Evolutionary conservation across 2,113 vertebrate species (phyloP).

Genomic region (human (Homo sapiens)): DNA sequence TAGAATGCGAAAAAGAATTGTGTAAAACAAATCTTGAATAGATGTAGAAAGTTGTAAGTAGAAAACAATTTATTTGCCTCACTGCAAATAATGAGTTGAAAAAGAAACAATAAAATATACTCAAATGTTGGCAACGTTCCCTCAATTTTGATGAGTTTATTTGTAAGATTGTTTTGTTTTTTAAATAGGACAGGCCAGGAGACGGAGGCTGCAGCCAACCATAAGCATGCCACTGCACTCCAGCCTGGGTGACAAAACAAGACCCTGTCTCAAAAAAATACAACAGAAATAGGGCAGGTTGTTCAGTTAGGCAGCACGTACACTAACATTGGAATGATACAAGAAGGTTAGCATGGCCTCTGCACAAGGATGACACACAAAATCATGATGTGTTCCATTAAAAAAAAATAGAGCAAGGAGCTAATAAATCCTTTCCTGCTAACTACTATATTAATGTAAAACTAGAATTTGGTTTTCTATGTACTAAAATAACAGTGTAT

Average conservation of each 20-base stretch:
- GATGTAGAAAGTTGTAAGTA: not conserved
- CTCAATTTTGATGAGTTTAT: not conserved
- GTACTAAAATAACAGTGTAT: slow-evolving; percentile 29
- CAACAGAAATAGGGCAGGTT: too few species aligned
- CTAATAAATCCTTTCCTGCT: not conserved
- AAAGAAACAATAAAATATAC: slow-evolving; percentile 10
- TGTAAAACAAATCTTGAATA: not conserved
- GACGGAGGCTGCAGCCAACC: too few species aligned
- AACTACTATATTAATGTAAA: not conserved
- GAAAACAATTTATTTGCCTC: not conserved
- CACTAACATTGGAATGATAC: too few species aligned
- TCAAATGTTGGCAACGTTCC: not conserved
- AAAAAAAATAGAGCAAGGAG: not conserved
- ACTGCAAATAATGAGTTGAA: not conserved
- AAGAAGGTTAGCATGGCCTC: too few species aligned
- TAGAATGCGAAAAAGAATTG: not conserved
- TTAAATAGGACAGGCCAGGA: too few species aligned
- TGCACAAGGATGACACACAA: too few species aligned
- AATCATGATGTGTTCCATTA: too few species aligned
- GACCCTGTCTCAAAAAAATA: too few species aligned
- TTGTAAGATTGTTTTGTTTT: not conserved
- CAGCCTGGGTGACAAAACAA: too few species aligned
- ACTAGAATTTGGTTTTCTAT: slow-evolving; percentile 2
- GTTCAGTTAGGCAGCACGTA: too few species aligned
- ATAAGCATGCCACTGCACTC: too few species aligned